These are phyloP conservation scores for Premnoplex brunnescens DNA, from an alignment of 2,797 vertebrate genomes.

Conservation along the genomic window DNA sequence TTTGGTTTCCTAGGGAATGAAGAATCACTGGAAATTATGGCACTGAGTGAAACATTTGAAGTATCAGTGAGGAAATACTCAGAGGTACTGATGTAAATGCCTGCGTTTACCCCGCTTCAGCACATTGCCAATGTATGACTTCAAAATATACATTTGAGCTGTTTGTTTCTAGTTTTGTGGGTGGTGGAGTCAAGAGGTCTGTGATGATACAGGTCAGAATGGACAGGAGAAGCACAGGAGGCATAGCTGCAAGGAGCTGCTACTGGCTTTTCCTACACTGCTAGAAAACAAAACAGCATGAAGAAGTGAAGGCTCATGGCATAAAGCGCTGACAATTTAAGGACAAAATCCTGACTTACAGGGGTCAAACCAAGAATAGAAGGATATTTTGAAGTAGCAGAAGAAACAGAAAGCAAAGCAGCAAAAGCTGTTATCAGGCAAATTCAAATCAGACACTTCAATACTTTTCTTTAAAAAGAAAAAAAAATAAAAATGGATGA, in stretches of 20 bases:
- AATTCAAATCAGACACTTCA: constrained; percentile 18
- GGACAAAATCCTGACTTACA: background rate
- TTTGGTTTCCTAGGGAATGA: background rate
- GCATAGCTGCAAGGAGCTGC: background rate
- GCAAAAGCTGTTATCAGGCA: background rate
- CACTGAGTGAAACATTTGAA: background rate
- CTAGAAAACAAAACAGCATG: background rate
- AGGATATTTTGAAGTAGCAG: background rate
- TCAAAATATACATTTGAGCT: background rate
- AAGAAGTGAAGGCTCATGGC: background rate
- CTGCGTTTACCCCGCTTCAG: background rate
- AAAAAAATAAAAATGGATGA: background rate
- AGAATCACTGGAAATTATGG: background rate
- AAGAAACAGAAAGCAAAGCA: background rate
- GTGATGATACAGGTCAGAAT: background rate
- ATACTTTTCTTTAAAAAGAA: background rate
- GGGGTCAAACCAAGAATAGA: background rate
- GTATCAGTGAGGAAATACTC: background rate
- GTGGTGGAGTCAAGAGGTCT: background rate
- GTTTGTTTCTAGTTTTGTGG: background rate
- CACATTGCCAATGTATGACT: background rate
- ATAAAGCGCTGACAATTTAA: background rate
- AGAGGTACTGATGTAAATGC: background rate
- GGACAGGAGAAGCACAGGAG: background rate
- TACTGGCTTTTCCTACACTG: background rate